Evolutionary conservation across 35 echinoderm and acorn worm species (phyloP), one percentile per base, ranked within the genome.

Genomic region (Ptychodera flava): DNA sequence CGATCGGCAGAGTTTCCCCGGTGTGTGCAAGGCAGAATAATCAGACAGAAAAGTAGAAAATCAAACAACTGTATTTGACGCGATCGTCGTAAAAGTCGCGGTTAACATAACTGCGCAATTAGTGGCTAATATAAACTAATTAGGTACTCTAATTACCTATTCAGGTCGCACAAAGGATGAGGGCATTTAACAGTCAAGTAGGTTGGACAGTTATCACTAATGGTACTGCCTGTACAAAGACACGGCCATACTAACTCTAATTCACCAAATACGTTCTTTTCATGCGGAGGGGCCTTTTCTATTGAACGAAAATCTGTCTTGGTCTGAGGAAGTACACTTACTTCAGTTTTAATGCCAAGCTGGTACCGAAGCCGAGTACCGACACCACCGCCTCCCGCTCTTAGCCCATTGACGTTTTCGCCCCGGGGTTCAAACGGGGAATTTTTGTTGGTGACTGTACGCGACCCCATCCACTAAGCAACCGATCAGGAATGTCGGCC

Each of bases 21-120:
- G n/a, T n/a, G n/a, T n/a, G n/a, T n/a, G n/a, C n/a, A n/a, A n/a
- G n/a, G n/a, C n/a, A n/a, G n/a, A n/a, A n/a, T n/a, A n/a, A n/a
- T n/a, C n/a, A n/a, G n/a, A n/a, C n/a, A n/a, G n/a, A n/a, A n/a
- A n/a, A n/a, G n/a, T n/a, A n/a, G n/a, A n/a, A n/a, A n/a, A n/a
- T n/a, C n/a, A n/a, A n/a, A n/a, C n/a, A n/a, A n/a, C n/a, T n/a
- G n/a, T n/a, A n/a, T n/a, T n/a, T n/a, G n/a, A n/a, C n/a, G n/a
- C n/a, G n/a, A n/a, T n/a, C n/a, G n/a, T n/a, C n/a, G n/a, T n/a
- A n/a, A 64, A 64, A 64, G 45, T 12, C 45, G 45, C 45, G 45
- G 45, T 64, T 64, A 64, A 64, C 45, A 64, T 64, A 64, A 64
- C 45, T 64, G 45, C 45, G 45, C 45, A 64, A 64, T 64, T 64